Evolutionary conservation across 1,140 invertebrate species (phyloP).

Genomic region (Ips typographus): DNA sequence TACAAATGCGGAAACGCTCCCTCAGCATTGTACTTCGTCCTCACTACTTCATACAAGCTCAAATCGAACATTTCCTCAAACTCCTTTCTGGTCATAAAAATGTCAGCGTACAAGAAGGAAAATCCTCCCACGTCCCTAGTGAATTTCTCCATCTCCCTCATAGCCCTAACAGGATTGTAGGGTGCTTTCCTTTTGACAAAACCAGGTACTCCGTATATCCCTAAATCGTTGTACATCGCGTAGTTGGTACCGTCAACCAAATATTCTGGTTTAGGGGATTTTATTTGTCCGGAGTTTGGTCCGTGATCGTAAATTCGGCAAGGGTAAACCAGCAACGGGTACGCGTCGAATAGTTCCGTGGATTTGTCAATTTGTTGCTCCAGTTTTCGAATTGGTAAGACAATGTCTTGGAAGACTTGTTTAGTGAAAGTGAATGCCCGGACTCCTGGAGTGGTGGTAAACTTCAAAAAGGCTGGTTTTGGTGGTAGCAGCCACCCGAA

Average conservation of each 20-base stretch:
- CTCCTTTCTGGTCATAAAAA: conserved; percentile 62
- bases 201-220: conserved; percentile 62
- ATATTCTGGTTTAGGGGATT: conserved; percentile 52
- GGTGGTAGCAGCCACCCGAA: conserved; percentile 56
- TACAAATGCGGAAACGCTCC: conserved; percentile 57
- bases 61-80: conserved; percentile 60
- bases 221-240: conserved; percentile 60
- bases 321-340: conserved; percentile 60
- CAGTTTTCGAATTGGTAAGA: conserved; percentile 57
- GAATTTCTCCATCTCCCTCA: conserved; percentile 61
- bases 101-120: conserved; percentile 66
- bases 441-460: conserved; percentile 58
- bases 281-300: conserved; percentile 53
- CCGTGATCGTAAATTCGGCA: conserved; percentile 59
- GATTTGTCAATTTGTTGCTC: conserved; percentile 58
- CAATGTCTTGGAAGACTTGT: conserved; percentile 62
- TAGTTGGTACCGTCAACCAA: conserved; percentile 57
- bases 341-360: conserved; percentile 57
- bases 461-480: conserved; percentile 57
- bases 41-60: conserved; percentile 54
- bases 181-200: conserved; percentile 54
- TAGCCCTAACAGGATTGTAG: conserved; percentile 57
- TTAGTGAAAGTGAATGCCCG: conserved; percentile 60
- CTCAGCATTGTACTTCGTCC: conserved; percentile 56
- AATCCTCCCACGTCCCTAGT: conserved; percentile 59